A percentile compares a stretch with the other conserved stretches of the same genome.
phyloP scores from a whole-genome alignment of 1,140 invertebrate species.

The Lepidurus packardi region DNA sequence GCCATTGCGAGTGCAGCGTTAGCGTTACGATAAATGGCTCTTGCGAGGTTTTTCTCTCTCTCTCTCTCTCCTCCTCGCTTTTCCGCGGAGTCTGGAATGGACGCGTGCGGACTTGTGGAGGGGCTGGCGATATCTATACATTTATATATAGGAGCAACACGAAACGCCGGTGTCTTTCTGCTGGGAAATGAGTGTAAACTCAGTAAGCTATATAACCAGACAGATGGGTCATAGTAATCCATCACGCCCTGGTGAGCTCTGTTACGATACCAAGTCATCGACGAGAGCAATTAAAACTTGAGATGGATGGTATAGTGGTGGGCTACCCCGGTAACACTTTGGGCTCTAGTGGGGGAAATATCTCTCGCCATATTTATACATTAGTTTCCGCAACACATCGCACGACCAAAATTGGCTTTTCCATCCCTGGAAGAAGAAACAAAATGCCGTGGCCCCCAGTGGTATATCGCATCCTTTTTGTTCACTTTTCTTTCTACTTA shows the following conservation, averaged over 20 bases:
- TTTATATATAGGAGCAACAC: not conserved
- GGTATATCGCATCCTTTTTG: too few species aligned
- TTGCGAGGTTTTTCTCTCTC: not conserved
- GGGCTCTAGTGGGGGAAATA: not conserved
- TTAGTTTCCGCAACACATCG: not conserved
- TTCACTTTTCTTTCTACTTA: not conserved
- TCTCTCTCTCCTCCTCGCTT: too few species aligned
- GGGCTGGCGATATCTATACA: not conserved
- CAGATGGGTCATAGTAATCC: conserved; percentile 18
- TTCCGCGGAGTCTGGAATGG: too few species aligned
- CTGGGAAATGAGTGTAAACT: conserved; percentile 3
- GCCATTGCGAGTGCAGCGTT: not conserved
- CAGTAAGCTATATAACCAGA: conserved; percentile 11
- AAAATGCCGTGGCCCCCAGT: too few species aligned
- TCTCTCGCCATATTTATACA: conserved; percentile 16
- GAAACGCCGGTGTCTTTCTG: not conserved
- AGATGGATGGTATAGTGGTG: conserved; percentile 7
- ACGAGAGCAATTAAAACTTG: conserved; percentile 15
- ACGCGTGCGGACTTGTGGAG: too few species aligned
- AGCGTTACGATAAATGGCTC: conserved; percentile 10
- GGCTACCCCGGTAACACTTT: not conserved
- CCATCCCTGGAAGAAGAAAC: not conserved
- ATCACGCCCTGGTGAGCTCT: not conserved
- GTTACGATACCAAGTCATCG: conserved; percentile 21
- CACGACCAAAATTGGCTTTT: not conserved